Base-by-base conservation (phyloP, 1,140 invertebrate genomes). In the Caenorhabditis briggsae region DNA sequence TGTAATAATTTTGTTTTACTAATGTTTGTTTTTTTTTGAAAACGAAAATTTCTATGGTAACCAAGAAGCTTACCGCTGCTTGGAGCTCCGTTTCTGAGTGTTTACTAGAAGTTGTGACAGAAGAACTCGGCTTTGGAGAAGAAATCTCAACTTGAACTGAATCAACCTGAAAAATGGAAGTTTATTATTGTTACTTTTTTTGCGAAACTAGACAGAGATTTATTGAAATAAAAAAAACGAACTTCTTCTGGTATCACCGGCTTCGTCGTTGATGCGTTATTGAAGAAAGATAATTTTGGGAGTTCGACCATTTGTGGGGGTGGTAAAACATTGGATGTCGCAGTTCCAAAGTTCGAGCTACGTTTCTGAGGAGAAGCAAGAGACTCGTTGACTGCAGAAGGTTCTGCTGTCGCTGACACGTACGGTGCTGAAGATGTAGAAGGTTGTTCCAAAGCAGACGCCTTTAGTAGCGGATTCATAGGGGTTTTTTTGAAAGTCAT, bases 401-500 rank as follows among this genome's bases (percentile, higher is more conserved):
- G 14, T 78, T 11, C 18, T 50, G 70, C 25, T 25, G 41, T 74
- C 23, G 65, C 20, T 46, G 65, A 74, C 1, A 48, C 16, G 5
- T 16, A 74, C 11, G 43, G 6, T n/a, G 46, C 0, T 53, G 46
- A n/a, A 18, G 70, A 41, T 53, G 70, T 53, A 50, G 70, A 14
- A 9, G 70, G 18, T 6, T 78, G 16, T n/a, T 78, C 70, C 11
- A 78, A 50, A 12, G 70, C 70, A n/a, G 70, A 78, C 23, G 70
- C 11, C 23, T 78, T 78, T n/a, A 78, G 9, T 8, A 78, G n/a
- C 23, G 46, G 33, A 78, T 50, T 78, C 14, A 6, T 53, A 23
- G 20, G 3, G 6, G 33, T 46, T 78, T 78, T 78, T 78, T 78
- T 78, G 70, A 78, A 78, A 23, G 70, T 78, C 70, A 78, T 78